These are phyloP conservation scores for Branchipolynoe longqiensis DNA, from an alignment of 2,888 invertebrate genomes.

Conservation along the genomic window DNA sequence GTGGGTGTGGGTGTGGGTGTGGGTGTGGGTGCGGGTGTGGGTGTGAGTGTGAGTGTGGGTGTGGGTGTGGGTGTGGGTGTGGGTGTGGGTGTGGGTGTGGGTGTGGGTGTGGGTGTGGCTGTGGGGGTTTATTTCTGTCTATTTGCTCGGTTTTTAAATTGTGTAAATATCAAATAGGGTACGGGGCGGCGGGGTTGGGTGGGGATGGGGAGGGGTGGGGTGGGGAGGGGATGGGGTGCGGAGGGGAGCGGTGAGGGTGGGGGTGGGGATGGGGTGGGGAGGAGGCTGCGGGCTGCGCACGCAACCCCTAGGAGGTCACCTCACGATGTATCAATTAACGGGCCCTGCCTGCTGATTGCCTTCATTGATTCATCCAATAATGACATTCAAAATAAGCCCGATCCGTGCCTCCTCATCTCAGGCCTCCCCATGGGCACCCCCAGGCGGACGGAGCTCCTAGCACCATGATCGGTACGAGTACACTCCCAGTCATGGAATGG, in stretches of 20 bases:
- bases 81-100: too few species aligned
- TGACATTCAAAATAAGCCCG: conserved; percentile 37
- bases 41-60: too few species aligned
- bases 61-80: too few species aligned
- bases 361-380: conserved; percentile 45
- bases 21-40: too few species aligned
- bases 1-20: too few species aligned
- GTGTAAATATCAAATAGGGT: too few species aligned
- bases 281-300: background rate
- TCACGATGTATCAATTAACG: conserved; percentile 35
- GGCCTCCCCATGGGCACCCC: background rate
- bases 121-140: too few species aligned
- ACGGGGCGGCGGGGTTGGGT: background rate
- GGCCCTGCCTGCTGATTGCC: conserved; percentile 33
- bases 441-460: too few species aligned
- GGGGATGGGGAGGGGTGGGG: background rate
- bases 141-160: too few species aligned
- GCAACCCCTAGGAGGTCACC: conserved; percentile 31
- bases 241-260: background rate
- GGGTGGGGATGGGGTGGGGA: background rate
- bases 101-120: too few species aligned
- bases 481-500: too few species aligned
- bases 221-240: background rate
- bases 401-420: background rate
- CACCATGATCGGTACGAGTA: too few species aligned